Evolutionary conservation across 2,888 invertebrate species (phyloP).

Genomic region (Brachypalpus laphriformis): DNA sequence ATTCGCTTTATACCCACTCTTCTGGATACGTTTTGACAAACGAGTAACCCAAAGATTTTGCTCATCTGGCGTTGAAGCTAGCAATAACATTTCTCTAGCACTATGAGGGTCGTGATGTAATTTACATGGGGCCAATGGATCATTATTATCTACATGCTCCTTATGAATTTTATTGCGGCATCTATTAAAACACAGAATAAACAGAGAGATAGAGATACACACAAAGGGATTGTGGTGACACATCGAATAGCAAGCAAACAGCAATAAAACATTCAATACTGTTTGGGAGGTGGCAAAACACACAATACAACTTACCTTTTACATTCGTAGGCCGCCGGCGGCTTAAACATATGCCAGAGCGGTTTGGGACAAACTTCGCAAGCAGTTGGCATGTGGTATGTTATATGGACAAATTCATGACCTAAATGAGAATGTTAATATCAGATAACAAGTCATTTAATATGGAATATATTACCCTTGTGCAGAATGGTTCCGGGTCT

Average conservation of each 20-base stretch:
- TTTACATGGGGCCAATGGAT: slow-evolving; percentile 96
- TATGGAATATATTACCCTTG: slow-evolving; percentile 78
- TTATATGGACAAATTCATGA: slow-evolving; percentile 97
- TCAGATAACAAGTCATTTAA: neutral
- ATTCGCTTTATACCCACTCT: slow-evolving; percentile 95
- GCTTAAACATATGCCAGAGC: slow-evolving; percentile 98
- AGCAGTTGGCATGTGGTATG: slow-evolving; percentile 98
- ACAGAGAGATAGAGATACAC: neutral
- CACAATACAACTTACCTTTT: slow-evolving; percentile 85
- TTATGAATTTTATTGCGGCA: slow-evolving; percentile 99
- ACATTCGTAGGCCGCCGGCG: slow-evolving; percentile 98
- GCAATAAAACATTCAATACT: slow-evolving; percentile 7
- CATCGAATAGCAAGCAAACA: slow-evolving; percentile 1
- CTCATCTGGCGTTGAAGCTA: slow-evolving; percentile 93
- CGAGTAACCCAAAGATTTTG: slow-evolving; percentile 97
- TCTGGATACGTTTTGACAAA: slow-evolving; percentile 95
- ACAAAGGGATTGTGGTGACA: slow-evolving; percentile 30
- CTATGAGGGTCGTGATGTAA: slow-evolving; percentile 96
- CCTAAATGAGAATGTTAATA: slow-evolving; percentile 83
- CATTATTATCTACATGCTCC: slow-evolving; percentile 94
- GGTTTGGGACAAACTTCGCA: slow-evolving; percentile 99
- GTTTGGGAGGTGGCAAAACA: neutral
- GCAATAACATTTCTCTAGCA: slow-evolving; percentile 95
- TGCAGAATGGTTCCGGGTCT: slow-evolving; percentile 82
- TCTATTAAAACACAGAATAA: slow-evolving; percentile 83